phyloP scores from a whole-genome alignment of 2,888 invertebrate genomes.

The Aphidius colemani region DNA sequence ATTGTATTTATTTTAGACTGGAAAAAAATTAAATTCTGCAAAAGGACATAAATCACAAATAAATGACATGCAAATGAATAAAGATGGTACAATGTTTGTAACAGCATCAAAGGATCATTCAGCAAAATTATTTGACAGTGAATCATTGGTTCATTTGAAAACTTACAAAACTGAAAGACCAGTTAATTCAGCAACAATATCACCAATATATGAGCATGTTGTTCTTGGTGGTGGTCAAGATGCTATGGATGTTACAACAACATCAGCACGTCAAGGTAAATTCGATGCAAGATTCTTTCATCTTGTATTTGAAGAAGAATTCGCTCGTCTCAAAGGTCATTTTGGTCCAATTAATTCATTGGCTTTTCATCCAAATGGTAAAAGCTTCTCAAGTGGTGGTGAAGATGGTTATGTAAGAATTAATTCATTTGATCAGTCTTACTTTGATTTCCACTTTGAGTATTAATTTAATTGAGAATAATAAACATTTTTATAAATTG shows the following conservation, averaged over 20 bases:
- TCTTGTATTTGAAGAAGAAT: conserved; percentile 76
- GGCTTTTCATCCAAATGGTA: conserved; percentile 97
- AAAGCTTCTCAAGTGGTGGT: conserved; percentile 94
- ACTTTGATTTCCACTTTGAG: conserved; percentile 95
- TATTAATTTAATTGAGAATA: conserved; percentile 61
- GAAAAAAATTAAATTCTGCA: conserved; percentile 77
- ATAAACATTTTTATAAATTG: conserved; percentile 11
- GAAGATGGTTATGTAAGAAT: conserved; percentile 98
- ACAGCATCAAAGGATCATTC: conserved; percentile 97
- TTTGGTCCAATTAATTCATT: conserved; percentile 99
- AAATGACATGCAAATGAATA: conserved; percentile 95
- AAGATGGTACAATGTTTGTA: conserved; percentile 93
- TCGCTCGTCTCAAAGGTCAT: conserved; percentile 92
- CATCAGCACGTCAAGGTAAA: conserved; percentile 91
- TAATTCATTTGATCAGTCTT: conserved; percentile 94
- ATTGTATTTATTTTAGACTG: conserved; percentile 66
- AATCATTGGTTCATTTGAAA: conserved; percentile 84
- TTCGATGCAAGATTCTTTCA: conserved; percentile 88
- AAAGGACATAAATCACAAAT: conserved; percentile 86
- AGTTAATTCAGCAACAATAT: conserved; percentile 96
- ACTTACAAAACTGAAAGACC: conserved; percentile 97
- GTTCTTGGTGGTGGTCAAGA: conserved; percentile 99
- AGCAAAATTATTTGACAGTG: conserved; percentile 91
- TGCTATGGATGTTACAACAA: conserved; percentile 98
- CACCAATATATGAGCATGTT: conserved; percentile 94